A percentile compares a stretch with the other conserved stretches of the same genome.
These are phyloP conservation scores for Limosa lapponica DNA, from an alignment of 2,797 vertebrate species.

Conservation along the genomic window DNA sequence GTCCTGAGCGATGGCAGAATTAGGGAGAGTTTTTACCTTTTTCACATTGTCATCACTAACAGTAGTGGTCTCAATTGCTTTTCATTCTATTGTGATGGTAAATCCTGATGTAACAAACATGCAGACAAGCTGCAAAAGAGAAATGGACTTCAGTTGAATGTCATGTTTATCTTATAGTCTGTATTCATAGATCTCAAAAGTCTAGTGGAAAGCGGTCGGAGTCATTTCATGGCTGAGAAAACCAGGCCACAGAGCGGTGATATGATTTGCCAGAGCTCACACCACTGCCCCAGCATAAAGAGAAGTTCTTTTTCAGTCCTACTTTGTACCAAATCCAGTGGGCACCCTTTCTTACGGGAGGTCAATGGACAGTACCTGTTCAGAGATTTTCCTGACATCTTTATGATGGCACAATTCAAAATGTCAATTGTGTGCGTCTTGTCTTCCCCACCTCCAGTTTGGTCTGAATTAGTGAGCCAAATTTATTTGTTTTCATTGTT, in stretches of 20 bases:
- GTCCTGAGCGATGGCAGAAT: background rate
- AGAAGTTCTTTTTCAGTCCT: background rate
- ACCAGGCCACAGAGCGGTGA: background rate
- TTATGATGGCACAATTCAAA: background rate
- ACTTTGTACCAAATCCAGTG: accelerated
- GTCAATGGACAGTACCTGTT: background rate
- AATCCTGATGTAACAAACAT: background rate
- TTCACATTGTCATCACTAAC: background rate
- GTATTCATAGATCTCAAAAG: background rate
- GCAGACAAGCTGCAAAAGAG: background rate
- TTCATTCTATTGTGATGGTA: background rate
- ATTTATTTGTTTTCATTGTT: background rate
- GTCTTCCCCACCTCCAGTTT: background rate
- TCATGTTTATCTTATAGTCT: background rate
- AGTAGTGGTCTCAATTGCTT: background rate
- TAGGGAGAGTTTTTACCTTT: background rate
- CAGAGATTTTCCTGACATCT: background rate
- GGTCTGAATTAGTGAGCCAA: background rate
- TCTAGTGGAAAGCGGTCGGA: background rate
- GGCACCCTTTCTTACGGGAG: background rate
- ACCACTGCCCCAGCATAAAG: background rate
- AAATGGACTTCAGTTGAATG: background rate
- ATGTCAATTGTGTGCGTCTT: background rate
- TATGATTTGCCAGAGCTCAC: background rate
- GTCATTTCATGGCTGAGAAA: background rate